phyloP scores from a whole-genome alignment of 1,140 invertebrate species.

The Centruroides vittatus region DNA sequence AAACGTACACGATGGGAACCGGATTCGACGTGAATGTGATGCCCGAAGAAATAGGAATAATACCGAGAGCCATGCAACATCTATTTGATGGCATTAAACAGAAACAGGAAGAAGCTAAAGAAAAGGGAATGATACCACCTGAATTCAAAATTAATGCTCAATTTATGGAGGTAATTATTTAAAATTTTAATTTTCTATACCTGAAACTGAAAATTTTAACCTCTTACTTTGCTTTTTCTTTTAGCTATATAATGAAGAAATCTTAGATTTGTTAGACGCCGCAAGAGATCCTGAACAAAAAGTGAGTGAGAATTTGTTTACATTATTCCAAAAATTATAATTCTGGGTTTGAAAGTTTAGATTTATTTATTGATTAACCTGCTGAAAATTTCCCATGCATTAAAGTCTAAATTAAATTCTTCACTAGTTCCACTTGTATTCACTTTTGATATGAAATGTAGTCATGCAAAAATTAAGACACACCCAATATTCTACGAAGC shows the following conservation, averaged over 20 bases:
- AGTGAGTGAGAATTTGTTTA: too few species aligned
- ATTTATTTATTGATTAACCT: too few species aligned
- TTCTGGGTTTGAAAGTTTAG: too few species aligned
- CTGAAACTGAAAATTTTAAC: background rate
- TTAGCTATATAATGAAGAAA: conserved; percentile 81
- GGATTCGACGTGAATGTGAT: conserved; percentile 70
- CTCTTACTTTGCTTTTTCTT: conserved; percentile 44
- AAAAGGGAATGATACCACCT: conserved; percentile 46
- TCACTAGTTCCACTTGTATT: too few species aligned
- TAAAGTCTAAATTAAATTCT: too few species aligned
- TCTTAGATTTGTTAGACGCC: conserved; percentile 78
- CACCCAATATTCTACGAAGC: too few species aligned
- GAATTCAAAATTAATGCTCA: conserved; percentile 64
- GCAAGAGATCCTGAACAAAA: conserved; percentile 32
- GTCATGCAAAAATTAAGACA: too few species aligned
- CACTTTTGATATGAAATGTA: too few species aligned
- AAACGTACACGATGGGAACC: conserved; percentile 98
- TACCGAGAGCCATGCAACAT: conserved; percentile 80
- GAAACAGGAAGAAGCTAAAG: conserved; percentile 42
- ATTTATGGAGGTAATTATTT: conserved; percentile 31
- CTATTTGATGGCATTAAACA: conserved; percentile 68
- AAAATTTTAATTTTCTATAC: background rate
- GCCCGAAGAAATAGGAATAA: conserved; percentile 66
- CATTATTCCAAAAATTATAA: too few species aligned
- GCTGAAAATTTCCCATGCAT: too few species aligned